phyloP scores from a whole-genome alignment of 2,888 invertebrate species.

The Tethea ocularis region DNA sequence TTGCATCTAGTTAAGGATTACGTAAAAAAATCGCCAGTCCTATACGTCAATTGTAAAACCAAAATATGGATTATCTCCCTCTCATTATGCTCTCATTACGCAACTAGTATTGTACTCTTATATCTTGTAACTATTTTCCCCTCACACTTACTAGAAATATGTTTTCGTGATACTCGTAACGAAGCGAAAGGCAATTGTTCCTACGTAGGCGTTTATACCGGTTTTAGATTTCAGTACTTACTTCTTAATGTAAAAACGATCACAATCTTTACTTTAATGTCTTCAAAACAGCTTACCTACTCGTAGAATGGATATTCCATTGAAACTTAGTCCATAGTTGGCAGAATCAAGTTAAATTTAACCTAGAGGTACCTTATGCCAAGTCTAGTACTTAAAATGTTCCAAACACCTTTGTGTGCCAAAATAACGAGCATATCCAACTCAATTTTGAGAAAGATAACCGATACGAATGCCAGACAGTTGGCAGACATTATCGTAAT shows the following conservation, averaged over 20 bases:
- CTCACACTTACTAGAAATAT: too few species aligned
- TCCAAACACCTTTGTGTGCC: constrained; percentile 3
- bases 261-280: neutral
- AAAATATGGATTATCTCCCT: too few species aligned
- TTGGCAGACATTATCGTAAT: constrained; percentile 25
- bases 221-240: too few species aligned
- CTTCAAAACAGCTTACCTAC: neutral
- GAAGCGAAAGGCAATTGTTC: too few species aligned
- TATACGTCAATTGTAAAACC: too few species aligned
- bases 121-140: too few species aligned
- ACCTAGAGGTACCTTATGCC: constrained; percentile 5
- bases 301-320: neutral
- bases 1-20: too few species aligned
- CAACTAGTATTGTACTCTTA: too few species aligned
- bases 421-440: constrained; percentile 4
- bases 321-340: neutral
- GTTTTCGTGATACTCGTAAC: too few species aligned
- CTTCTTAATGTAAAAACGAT: neutral
- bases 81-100: too few species aligned
- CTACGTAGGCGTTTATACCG: too few species aligned
- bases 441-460: constrained; percentile 22
- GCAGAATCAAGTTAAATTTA: neutral
- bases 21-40: too few species aligned
- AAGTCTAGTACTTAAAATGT: constrained; percentile 2
- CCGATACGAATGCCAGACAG: constrained; percentile 22